phyloP scores from a whole-genome alignment of 2,888 invertebrate species.

The Mycalesis mineus region DNA sequence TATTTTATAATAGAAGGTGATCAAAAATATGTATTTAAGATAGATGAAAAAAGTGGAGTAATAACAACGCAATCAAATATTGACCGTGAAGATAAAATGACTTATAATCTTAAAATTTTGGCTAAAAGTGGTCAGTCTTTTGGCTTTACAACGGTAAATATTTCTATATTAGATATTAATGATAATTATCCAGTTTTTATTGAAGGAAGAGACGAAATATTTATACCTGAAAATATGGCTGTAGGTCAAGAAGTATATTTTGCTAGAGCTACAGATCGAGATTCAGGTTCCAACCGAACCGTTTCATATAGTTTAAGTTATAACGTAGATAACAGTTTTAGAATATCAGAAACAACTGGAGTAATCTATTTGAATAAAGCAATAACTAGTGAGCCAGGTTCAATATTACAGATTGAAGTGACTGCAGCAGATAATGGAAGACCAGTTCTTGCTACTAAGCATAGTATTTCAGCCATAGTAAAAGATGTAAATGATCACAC shows the following conservation, averaged over 20 bases:
- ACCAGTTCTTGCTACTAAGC: slow-evolving; percentile 85
- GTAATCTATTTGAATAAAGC: slow-evolving; percentile 92
- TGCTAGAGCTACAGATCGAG: slow-evolving; percentile 90
- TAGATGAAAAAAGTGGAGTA: slow-evolving; percentile 87
- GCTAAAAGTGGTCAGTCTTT: slow-evolving; percentile 87
- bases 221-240: slow-evolving; percentile 91
- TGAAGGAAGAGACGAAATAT: slow-evolving; percentile 87
- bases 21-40: slow-evolving; percentile 84
- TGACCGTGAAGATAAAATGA: slow-evolving; percentile 88
- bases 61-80: slow-evolving; percentile 88
- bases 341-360: slow-evolving; percentile 91
- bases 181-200: slow-evolving; percentile 93
- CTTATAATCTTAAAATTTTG: slow-evolving; percentile 87
- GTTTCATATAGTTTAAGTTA: slow-evolving; percentile 88
- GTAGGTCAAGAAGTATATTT: slow-evolving; percentile 95
- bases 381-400: slow-evolving; percentile 85
- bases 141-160: slow-evolving; percentile 87
- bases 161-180: slow-evolving; percentile 91
- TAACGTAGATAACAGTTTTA: slow-evolving; percentile 89
- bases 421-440: slow-evolving; percentile 91
- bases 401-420: slow-evolving; percentile 85
- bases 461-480: slow-evolving; percentile 84
- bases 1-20: slow-evolving; percentile 91
- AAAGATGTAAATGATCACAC: slow-evolving; percentile 97
- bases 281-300: slow-evolving; percentile 92